Conservation (phyloP, 2,888 invertebrate genomes). For the Campopleginae sp. region DNA sequence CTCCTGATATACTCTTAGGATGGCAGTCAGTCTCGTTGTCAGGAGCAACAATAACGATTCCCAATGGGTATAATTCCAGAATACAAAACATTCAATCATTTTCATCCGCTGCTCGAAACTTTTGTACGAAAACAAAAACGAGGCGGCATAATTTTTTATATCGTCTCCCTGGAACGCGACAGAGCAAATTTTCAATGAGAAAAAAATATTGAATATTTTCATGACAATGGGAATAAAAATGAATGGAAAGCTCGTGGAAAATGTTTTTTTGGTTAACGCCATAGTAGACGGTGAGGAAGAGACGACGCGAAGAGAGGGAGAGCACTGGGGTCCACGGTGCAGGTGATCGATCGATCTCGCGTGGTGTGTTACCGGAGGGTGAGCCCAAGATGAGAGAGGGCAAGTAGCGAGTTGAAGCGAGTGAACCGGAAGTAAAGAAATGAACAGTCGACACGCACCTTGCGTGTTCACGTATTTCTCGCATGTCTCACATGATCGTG, state of each 20-base stretch:
- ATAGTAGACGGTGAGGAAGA: background rate
- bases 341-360: conserved; percentile 50
- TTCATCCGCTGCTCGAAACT: background rate
- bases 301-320: background rate
- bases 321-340: conserved; percentile 8
- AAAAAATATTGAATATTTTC: background rate
- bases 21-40: conserved; percentile 4
- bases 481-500: conserved; percentile 41
- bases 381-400: conserved; percentile 11
- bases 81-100: background rate
- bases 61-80: background rate
- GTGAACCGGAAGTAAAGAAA: conserved; percentile 60
- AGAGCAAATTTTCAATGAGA: background rate
- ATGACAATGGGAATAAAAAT: background rate
- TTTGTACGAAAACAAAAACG: no score
- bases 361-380: conserved; percentile 23
- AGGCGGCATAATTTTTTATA: no score
- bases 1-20: background rate
- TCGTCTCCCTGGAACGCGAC: background rate
- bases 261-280: background rate
- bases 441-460: conserved; percentile 67
- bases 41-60: background rate
- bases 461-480: conserved; percentile 47
- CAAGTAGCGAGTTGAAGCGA: conserved; percentile 14
- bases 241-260: background rate